Evolutionary conservation across 2,797 vertebrate genomes (phyloP), one percentile per base, ranked within the genome.

Genomic region (Falco naumanni): DNA sequence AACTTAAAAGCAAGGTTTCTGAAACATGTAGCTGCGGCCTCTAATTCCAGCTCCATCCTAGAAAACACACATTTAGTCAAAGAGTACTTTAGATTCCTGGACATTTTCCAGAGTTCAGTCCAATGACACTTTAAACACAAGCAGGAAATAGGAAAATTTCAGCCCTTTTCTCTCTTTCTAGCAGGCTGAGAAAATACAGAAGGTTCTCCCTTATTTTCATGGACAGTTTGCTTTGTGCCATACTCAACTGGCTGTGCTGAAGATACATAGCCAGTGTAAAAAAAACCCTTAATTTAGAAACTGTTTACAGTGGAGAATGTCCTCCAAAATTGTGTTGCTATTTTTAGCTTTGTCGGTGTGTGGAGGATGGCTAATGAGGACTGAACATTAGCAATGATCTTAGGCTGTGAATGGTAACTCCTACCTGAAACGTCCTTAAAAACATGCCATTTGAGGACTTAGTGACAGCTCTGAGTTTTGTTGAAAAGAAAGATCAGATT

Each of bases 291-390:
- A 43, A 71, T 74, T 83, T 93, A 54, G 87, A 59, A 87, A 87
- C 20, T 60, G 63, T 79, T 94, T 84, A 79, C 50, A 37, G 24
- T 87, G 50, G 29, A 90, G 50, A 92, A 65, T 70, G 72, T 85
- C 24, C 64, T 94, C 34, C 64, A 87, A 71, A 89, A 57, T 26
- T 21, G 6, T 33, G 26, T 59, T 76, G 25, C 75, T 95, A 3
- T 69, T 96, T 95, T 94, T 94, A 93, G 50, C 47, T 84, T 60
- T 94, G 56, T 80, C 66, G 17, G 11, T 34, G 8, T 47, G 43
- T 74, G 66, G 60, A 54, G 21, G 41, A 50, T 93, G 82, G 80
- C 48, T 87, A 47, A 56, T 33, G 65, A 70, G 56, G 41, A 51
- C 53, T 51, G 45, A 74, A 54, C 10, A 47, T 54, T 34, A 74